Evolutionary conservation across 2,797 vertebrate genomes (phyloP), one percentile per base, ranked within the genome.

Genomic region (Anas georgica): DNA sequence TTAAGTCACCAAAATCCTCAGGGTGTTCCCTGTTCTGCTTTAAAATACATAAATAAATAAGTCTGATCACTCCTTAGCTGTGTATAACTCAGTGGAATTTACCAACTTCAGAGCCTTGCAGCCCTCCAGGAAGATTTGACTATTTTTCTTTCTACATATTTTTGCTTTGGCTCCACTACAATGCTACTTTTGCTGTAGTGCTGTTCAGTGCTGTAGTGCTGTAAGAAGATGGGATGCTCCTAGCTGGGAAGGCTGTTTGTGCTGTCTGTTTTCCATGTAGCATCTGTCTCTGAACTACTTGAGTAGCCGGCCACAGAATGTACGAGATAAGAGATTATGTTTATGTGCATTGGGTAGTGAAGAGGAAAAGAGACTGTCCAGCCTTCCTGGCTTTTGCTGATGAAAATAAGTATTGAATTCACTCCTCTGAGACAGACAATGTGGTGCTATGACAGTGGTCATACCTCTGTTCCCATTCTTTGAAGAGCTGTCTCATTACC

Each of bases 11-110:
- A 86, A 72, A 87, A 83, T 92, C 82, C 83, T 90, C n/a, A 52
- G 91, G 93, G 82, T 41, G 91, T 95, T 92, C 66, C 85, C 76
- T 88, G 16, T 43, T 91, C 43, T 92, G 46, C 46, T 84, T 92
- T 67, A 63, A 82, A 86, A 91, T 55, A 92, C 54, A 60, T 14
- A 84, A 15, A 28, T 52, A 50, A 25, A 48, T 48, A 50, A 50
- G 48, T 9, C 46, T 52, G 59, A 69, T 59, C 18, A 35, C 70
- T 89, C 93, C 62, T 56, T 68, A 83, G n/a, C 18, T 78, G 21
- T 73, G 67, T 7, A 91, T 69, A 81, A 5, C 7, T 79, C 66
- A 45, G 8, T 3, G 13, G 35, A 63, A 88, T 76, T 81, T 72
- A 64, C 6, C 59, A 78, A 10, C 55, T 69, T 86, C 73, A 79